phyloP scores from a whole-genome alignment of 2,797 vertebrate genomes.

The Phoebastria nigripes region DNA sequence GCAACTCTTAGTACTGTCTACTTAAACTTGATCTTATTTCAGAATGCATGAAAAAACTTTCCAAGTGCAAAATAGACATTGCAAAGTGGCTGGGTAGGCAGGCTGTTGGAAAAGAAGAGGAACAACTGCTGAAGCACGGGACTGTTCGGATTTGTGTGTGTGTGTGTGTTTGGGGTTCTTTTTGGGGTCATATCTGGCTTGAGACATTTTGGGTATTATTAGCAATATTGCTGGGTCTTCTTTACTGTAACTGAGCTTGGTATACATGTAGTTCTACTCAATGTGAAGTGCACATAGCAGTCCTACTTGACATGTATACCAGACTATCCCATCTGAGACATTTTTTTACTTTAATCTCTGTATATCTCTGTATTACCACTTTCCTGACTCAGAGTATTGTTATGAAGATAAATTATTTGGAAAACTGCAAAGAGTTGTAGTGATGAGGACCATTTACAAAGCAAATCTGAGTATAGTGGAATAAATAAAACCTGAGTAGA shows the following conservation, averaged over 20 bases:
- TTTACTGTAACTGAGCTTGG: background rate
- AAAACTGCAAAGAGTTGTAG: background rate
- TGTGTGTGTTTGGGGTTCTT: too few relatives aligned
- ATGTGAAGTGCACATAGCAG: rapidly evolving
- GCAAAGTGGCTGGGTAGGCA: background rate
- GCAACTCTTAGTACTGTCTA: background rate
- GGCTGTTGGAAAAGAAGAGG: background rate
- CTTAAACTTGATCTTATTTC: background rate
- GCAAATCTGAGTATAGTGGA: background rate
- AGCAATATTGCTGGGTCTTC: background rate
- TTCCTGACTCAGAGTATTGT: background rate
- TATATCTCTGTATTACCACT: background rate
- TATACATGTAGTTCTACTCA: background rate
- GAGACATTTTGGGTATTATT: background rate
- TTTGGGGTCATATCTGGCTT: background rate
- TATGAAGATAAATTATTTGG: background rate
- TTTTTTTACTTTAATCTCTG: background rate
- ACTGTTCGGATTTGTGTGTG: background rate
- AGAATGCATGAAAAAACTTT: background rate
- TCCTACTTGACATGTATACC: background rate
- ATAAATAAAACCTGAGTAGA: background rate
- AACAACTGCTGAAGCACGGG: background rate
- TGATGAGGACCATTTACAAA: background rate
- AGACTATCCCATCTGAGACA: background rate
- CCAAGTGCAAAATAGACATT: background rate